phyloP scores from a whole-genome alignment of 1,140 invertebrate genomes.

The Nephila pilipes region DNA sequence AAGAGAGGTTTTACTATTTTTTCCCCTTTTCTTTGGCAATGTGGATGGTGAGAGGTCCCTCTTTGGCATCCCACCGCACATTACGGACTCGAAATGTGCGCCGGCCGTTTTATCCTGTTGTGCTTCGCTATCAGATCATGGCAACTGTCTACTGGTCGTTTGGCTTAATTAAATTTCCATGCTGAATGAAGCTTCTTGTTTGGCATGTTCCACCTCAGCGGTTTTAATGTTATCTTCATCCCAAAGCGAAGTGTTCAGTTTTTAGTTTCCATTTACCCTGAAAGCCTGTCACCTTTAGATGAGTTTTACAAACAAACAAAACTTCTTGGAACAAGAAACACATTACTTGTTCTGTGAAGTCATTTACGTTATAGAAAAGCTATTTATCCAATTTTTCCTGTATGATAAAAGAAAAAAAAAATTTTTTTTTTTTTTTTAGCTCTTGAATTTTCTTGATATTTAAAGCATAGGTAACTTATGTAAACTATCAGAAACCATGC shows the following conservation, averaged over 20 bases:
- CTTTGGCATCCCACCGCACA: conserved; percentile 27
- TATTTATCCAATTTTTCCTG: too few relatives aligned
- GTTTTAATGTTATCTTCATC: background rate
- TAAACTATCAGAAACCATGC: too few relatives aligned
- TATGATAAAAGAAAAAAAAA: too few relatives aligned
- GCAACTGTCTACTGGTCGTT: conserved; percentile 15
- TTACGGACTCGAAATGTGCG: background rate
- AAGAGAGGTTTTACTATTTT: conserved; percentile 24
- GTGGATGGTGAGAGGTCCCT: background rate
- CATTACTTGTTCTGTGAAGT: too few relatives aligned
- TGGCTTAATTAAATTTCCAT: conserved; percentile 49
- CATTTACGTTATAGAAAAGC: too few relatives aligned
- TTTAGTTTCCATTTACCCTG: too few relatives aligned
- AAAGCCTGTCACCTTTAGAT: too few relatives aligned
- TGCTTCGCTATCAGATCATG: conserved; percentile 30
- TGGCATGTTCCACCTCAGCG: background rate
- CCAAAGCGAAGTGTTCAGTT: background rate
- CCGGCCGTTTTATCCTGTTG: background rate
- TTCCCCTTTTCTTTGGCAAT: background rate
- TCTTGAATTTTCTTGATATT: too few relatives aligned
- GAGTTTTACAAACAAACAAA: too few relatives aligned
- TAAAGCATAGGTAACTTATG: too few relatives aligned
- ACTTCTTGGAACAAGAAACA: too few relatives aligned
- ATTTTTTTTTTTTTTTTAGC: too few relatives aligned
- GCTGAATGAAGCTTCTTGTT: conserved; percentile 30